Evolutionary conservation across 2,113 vertebrate species (phyloP).

Genomic region (Psilopogon haemacephalus): DNA sequence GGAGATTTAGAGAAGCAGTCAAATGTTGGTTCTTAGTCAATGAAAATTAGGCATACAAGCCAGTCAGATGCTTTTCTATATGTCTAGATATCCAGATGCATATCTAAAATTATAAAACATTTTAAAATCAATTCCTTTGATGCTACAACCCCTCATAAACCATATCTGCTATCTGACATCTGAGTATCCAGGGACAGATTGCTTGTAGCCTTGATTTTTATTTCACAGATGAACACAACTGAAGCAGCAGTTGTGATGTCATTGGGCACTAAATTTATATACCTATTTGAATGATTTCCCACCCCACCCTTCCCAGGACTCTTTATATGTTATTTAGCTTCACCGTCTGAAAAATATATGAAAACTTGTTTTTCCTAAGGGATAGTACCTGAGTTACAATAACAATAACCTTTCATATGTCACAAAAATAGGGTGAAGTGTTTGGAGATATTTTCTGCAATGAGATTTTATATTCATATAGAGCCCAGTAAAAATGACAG

Average conservation of each 20-base stretch:
- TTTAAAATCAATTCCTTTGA: constrained; percentile 17
- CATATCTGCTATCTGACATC: background rate
- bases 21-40: background rate
- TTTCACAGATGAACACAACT: background rate
- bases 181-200: background rate
- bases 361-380: background rate
- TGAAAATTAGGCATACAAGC: background rate
- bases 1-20: background rate
- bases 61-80: constrained; percentile 1
- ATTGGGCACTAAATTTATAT: background rate
- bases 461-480: background rate
- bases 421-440: background rate
- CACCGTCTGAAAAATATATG: background rate
- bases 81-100: background rate
- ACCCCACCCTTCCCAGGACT: background rate
- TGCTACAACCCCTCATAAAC: background rate
- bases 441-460: background rate
- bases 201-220: background rate
- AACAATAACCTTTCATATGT: background rate
- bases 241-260: background rate
- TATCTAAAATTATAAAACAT: constrained; percentile 16
- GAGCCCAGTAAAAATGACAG: background rate
- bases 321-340: background rate
- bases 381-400: background rate
- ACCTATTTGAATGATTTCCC: background rate